These are phyloP conservation scores for Tokudaia tokunoshimensis DNA, from an alignment of 2,797 vertebrate genomes.

Conservation along the genomic window DNA sequence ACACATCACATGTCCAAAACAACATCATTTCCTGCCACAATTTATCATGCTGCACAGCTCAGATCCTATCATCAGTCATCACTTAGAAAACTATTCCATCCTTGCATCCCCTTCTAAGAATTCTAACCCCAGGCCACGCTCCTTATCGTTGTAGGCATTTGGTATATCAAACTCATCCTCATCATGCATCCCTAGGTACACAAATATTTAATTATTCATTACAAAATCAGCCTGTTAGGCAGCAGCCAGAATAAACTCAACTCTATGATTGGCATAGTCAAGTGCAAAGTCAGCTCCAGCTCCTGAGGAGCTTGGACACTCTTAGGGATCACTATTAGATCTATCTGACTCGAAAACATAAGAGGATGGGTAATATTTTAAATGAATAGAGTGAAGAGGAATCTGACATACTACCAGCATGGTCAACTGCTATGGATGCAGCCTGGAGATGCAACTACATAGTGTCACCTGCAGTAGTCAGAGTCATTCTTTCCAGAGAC, in stretches of 20 bases:
- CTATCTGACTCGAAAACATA: not conserved
- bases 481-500: not conserved
- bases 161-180: not conserved
- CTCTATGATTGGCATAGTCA: not conserved
- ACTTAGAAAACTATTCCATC: not conserved
- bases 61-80: conserved; percentile 16
- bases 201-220: not conserved
- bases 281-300: not conserved
- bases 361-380: not conserved
- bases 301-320: not conserved
- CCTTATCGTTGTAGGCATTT: not conserved
- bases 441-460: not conserved
- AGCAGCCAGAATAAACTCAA: not conserved
- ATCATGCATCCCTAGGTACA: not conserved
- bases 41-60: not conserved
- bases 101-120: not conserved
- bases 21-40: not conserved
- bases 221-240: not conserved
- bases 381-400: not conserved
- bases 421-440: not conserved
- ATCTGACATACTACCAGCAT: not conserved
- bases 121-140: not conserved
- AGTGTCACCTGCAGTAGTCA: no score
- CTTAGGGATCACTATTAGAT: not conserved
- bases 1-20: conserved; percentile 3